Evolutionary conservation across 2,113 vertebrate species (phyloP).

Genomic region (Muntiacus reevesi): DNA sequence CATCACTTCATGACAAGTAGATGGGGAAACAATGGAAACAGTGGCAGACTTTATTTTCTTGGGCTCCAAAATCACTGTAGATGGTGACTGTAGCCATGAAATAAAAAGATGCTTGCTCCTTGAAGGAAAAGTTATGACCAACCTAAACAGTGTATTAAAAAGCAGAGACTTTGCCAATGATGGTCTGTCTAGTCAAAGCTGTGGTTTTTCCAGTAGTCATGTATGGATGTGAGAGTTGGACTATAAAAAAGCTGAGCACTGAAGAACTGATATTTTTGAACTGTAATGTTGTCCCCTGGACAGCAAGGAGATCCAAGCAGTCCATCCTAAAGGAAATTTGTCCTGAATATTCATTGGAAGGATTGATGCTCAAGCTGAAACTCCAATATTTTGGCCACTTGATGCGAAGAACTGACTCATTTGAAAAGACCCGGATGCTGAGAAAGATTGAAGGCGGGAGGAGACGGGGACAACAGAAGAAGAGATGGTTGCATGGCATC

Average conservation of each 20-base stretch:
- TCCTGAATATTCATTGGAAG: not conserved
- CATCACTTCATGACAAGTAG: not conserved
- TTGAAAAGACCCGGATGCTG: not conserved
- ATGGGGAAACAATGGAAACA: not conserved
- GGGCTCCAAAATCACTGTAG: not conserved
- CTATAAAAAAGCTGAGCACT: not conserved
- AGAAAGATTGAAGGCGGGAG: not conserved
- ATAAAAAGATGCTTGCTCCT: not conserved
- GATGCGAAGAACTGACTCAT: rapidly evolving
- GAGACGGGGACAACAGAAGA: not conserved
- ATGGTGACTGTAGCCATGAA: not conserved
- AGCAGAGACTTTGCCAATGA: not conserved
- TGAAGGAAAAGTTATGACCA: not conserved
- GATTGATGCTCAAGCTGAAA: not conserved
- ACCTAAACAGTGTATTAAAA: not conserved
- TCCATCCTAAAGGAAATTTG: not conserved
- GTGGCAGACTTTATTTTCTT: not conserved
- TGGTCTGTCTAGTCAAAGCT: not conserved
- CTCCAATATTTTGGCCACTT: not conserved
- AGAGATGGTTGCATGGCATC: not conserved
- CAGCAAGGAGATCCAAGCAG: not conserved
- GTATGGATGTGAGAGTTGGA: not conserved
- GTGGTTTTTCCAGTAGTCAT: not conserved
- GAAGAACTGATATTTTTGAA: not conserved
- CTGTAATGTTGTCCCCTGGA: not conserved